Evolutionary conservation across 2,797 vertebrate genomes (phyloP).

Genomic region (Presbytis comata): DNA sequence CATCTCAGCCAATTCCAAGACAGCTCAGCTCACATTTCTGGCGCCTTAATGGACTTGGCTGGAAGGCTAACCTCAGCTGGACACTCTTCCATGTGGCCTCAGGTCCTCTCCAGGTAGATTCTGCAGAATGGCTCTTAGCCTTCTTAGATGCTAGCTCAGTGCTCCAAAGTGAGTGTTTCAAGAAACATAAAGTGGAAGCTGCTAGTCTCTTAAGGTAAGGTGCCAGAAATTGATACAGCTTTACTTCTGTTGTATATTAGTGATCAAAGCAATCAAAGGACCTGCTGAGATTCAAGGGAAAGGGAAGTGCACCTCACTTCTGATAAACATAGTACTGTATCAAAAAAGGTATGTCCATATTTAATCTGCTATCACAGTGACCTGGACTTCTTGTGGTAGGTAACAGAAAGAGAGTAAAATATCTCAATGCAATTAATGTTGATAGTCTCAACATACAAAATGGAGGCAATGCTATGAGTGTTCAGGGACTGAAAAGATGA

Average conservation of each 20-base stretch:
- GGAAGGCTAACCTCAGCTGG: not conserved
- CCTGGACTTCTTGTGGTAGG: not conserved
- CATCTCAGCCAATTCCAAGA: not conserved
- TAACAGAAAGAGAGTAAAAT: not conserved
- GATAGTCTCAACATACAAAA: not conserved
- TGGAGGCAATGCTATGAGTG: not conserved
- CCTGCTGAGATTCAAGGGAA: not conserved
- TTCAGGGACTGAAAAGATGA: not conserved
- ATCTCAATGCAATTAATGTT: not conserved
- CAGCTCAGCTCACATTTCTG: not conserved
- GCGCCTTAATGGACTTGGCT: not conserved
- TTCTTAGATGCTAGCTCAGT: not conserved
- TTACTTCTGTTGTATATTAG: not conserved
- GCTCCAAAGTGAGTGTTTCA: not conserved
- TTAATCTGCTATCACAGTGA: not conserved
- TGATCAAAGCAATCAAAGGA: not conserved
- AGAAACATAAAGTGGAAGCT: not conserved
- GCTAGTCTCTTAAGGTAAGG: not conserved
- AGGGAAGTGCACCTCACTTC: not conserved
- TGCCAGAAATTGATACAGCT: not conserved
- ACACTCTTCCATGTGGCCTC: not conserved
- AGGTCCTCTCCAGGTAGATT: not conserved
- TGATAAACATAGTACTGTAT: not conserved
- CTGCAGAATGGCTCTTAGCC: too few species aligned
- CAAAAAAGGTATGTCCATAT: not conserved